phyloP scores from a whole-genome alignment of 1,140 invertebrate genomes.

The Drosophila triauraria region DNA sequence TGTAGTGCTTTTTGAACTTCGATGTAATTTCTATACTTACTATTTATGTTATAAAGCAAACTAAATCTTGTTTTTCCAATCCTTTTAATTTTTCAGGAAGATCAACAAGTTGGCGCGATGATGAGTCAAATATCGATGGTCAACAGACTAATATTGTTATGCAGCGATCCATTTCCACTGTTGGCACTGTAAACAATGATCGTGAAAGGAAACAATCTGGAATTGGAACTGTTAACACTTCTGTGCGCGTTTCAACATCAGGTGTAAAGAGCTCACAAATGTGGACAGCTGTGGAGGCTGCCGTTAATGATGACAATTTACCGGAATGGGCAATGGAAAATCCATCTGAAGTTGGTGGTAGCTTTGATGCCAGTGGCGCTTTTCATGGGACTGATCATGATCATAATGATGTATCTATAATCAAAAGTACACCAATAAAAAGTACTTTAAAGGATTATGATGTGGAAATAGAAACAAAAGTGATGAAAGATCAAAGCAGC shows the following conservation, averaged over 20 bases:
- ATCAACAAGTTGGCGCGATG: slow-evolving; percentile 89
- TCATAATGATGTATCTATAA: slow-evolving; percentile 23
- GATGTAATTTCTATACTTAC: not conserved
- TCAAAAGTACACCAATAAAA: not conserved
- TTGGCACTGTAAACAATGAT: slow-evolving; percentile 49
- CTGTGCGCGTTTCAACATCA: slow-evolving; percentile 20
- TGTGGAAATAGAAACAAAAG: not conserved
- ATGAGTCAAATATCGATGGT: slow-evolving; percentile 82
- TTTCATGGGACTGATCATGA: slow-evolving; percentile 87
- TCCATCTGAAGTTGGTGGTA: slow-evolving; percentile 91
- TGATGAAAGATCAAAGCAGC: not conserved
- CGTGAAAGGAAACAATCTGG: slow-evolving; percentile 37
- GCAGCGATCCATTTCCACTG: slow-evolving; percentile 70
- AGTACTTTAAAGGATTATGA: slow-evolving; percentile 1
- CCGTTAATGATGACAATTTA: slow-evolving; percentile 87
- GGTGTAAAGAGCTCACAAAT: slow-evolving; percentile 36
- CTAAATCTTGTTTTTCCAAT: not conserved
- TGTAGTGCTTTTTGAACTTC: no score
- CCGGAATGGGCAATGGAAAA: slow-evolving; percentile 92
- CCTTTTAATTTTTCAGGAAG: slow-evolving; percentile 68
- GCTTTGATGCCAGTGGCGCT: slow-evolving; percentile 94
- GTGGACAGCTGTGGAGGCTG: slow-evolving; percentile 69
- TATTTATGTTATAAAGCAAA: not conserved
- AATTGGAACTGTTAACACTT: slow-evolving; percentile 1
- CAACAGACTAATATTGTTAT: slow-evolving; percentile 21